A percentile compares a stretch with the other conserved stretches of the same genome.
These are phyloP conservation scores for Capromys pilorides DNA, from an alignment of 2,797 vertebrate genomes.

Conservation along the genomic window DNA sequence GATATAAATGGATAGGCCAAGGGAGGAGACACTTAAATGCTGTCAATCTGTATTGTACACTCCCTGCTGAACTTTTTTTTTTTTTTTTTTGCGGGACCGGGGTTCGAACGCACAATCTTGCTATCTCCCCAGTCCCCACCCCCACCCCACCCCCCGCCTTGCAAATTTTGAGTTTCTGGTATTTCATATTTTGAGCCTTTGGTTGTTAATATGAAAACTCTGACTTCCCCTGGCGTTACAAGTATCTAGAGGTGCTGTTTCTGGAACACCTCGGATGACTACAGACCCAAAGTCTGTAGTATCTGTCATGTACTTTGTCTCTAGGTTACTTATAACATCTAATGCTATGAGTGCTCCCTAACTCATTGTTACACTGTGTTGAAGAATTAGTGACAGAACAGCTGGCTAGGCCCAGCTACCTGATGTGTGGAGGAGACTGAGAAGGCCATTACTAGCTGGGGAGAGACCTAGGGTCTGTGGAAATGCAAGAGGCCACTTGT, in stretches of 20 bases:
- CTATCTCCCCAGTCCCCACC: too few species aligned
- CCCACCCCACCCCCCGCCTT: too few species aligned
- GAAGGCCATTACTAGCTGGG: not conserved
- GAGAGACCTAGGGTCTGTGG: not conserved
- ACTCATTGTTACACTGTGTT: not conserved
- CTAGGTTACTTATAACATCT: not conserved
- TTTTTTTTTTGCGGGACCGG: too few species aligned
- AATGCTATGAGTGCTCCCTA: not conserved
- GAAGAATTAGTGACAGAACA: not conserved
- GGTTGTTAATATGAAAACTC: not conserved
- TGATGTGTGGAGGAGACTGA: not conserved
- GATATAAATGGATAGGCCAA: not conserved
- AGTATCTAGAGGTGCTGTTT: not conserved
- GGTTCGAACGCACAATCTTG: too few species aligned
- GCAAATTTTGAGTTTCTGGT: not conserved
- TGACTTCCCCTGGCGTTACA: not conserved
- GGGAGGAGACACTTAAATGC: not conserved
- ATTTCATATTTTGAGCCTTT: constrained; percentile 23
- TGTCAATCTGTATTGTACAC: not conserved
- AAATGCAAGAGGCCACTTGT: too few species aligned
- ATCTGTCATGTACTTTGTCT: not conserved
- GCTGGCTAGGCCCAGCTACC: not conserved
- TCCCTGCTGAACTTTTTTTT: too few species aligned
- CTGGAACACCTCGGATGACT: not conserved
- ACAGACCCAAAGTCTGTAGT: not conserved